These are phyloP conservation scores for Theretra japonica DNA, from an alignment of 2,888 invertebrate genomes.

Conservation along the genomic window DNA sequence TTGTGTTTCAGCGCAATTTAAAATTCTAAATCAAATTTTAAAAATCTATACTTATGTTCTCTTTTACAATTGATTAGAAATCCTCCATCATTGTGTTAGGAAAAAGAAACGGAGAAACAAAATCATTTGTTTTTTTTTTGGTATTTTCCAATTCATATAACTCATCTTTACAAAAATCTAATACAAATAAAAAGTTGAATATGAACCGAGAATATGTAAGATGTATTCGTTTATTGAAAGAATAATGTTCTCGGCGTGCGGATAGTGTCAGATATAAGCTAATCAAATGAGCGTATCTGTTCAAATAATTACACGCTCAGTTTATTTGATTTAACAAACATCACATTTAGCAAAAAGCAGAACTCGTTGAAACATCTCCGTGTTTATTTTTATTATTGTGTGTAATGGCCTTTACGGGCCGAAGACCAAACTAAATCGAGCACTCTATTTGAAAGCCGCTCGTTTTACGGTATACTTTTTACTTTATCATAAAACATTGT, in stretches of 20 bases:
- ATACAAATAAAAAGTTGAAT: background rate
- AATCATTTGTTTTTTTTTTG: no score
- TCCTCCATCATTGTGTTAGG: no score
- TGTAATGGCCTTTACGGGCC: constrained; percentile 39
- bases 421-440: constrained; percentile 36
- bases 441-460: constrained; percentile 40
- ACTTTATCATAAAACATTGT: constrained; percentile 16
- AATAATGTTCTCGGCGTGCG: constrained; percentile 10
- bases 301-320: constrained; percentile 43
- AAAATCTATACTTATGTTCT: no score
- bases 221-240: constrained; percentile 2
- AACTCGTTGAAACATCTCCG: constrained; percentile 33
- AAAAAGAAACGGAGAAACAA: no score
- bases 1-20: no score
- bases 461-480: constrained; percentile 19
- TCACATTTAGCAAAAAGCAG: constrained; percentile 42
- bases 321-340: constrained; percentile 46
- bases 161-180: background rate
- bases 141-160: no score
- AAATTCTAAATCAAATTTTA: no score
- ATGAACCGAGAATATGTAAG: background rate
- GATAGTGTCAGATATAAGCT: constrained; percentile 26
- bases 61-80: no score
- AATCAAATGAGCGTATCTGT: constrained; percentile 35
- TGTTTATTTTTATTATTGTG: constrained; percentile 43